Evolutionary conservation across 2,113 vertebrate genomes (phyloP).

Genomic region (Lophius piscatorius): DNA sequence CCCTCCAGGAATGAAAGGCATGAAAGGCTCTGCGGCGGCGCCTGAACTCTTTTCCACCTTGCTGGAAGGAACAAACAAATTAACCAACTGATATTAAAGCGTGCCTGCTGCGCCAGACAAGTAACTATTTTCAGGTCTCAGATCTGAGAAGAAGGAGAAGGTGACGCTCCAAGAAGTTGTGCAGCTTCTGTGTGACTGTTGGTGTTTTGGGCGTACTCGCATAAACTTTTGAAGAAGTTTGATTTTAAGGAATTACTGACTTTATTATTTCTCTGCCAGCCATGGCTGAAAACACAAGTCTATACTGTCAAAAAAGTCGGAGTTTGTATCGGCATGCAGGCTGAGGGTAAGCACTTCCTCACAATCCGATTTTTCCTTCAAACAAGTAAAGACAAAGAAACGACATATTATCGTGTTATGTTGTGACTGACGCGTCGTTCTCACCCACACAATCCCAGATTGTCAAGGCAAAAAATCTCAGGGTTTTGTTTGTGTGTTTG

Average conservation of each 20-base stretch:
- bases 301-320: neutral
- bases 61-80: conserved; percentile 60
- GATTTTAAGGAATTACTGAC: neutral
- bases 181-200: conserved; percentile 21
- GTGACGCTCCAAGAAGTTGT: conserved; percentile 22
- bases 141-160: conserved; percentile 19
- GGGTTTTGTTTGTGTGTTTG: conserved; percentile 28
- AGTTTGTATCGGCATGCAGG: neutral
- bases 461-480: conserved; percentile 18
- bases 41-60: conserved; percentile 56
- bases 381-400: conserved; percentile 11
- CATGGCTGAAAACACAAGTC: neutral
- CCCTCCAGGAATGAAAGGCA: conserved; percentile 54
- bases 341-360: neutral
- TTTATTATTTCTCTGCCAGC: neutral
- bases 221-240: conserved; percentile 23
- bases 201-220: conserved; percentile 15
- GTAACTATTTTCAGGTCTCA: conserved; percentile 61
- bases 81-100: conserved; percentile 52
- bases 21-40: conserved; percentile 43
- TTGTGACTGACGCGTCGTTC: conserved; percentile 18
- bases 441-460: conserved; percentile 12
- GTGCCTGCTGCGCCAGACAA: conserved; percentile 44
- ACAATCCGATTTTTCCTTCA: neutral
- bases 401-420: neutral